A percentile compares a stretch with the other conserved stretches of the same genome.
These are phyloP conservation scores for Drosophila dives DNA, from an alignment of 2,888 invertebrate genomes.

Conservation along the genomic window DNA sequence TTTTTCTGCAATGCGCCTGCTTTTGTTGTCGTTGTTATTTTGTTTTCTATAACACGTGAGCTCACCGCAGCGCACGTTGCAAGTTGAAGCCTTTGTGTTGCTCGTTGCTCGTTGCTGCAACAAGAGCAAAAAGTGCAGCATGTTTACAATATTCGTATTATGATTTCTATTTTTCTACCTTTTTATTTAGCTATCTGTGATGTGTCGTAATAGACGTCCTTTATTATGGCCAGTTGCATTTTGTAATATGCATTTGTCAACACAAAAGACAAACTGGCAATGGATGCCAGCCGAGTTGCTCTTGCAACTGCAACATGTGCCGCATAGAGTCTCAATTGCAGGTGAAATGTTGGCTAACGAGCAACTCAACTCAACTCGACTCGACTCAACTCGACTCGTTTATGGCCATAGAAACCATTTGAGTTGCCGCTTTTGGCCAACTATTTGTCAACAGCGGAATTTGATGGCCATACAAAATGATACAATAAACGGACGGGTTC, in stretches of 20 bases:
- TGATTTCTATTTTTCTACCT: slow-evolving; percentile 47
- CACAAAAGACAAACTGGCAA: slow-evolving; percentile 58
- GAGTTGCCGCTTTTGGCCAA: slow-evolving; percentile 29
- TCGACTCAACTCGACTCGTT: slow-evolving; percentile 26
- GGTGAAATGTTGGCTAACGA: slow-evolving; percentile 61
- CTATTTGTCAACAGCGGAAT: slow-evolving; percentile 48
- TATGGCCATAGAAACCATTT: slow-evolving; percentile 36
- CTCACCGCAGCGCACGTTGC: slow-evolving; percentile 71
- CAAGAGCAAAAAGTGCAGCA: slow-evolving; percentile 68
- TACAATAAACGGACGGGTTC: slow-evolving; percentile 25
- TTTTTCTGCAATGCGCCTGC: slow-evolving; percentile 69
- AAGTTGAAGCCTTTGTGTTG: slow-evolving; percentile 64
- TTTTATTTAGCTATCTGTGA: slow-evolving; percentile 21
- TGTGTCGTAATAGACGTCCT: slow-evolving; percentile 70
- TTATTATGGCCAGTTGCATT: slow-evolving; percentile 71
- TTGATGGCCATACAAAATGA: slow-evolving; percentile 41
- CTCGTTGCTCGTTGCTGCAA: slow-evolving; percentile 36
- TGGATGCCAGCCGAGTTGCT: slow-evolving; percentile 26
- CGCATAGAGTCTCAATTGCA: slow-evolving; percentile 40
- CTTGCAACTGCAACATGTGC: slow-evolving; percentile 11
- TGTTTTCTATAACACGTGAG: slow-evolving; percentile 70
- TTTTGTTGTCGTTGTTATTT: slow-evolving; percentile 49
- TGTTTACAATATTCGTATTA: slow-evolving; percentile 71
- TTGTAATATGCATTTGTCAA: slow-evolving; percentile 76
- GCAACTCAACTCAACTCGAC: slow-evolving; percentile 26